Evolutionary conservation across 2,113 vertebrate genomes (phyloP), one percentile per base, ranked within the genome.

Genomic region (Peromyscus leucopus): DNA sequence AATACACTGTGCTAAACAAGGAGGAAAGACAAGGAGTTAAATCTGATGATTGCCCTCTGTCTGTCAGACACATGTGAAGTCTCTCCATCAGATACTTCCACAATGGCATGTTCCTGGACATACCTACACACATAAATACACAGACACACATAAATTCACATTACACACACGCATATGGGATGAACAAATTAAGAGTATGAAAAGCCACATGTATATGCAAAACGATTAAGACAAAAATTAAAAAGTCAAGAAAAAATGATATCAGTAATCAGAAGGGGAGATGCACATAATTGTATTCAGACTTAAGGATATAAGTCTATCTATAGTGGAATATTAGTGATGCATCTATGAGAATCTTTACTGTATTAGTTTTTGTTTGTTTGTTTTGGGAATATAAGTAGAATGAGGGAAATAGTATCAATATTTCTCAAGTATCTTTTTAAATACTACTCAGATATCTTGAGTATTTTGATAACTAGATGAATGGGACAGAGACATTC

Each of bases 401-500:
- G 4, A n/a, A 57, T 22, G 12, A 26, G 76, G 2, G 3, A 92
- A 83, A 65, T 0, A 61, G 57, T 33, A 59, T 63, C 22, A 57
- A n/a, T 61, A 65, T 61, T 95, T 92, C 78, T 16, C 0, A 33
- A 84, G 24, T 80, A 39, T 0, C 91, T 94, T 59, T 55, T 94
- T 48, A n/a, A 82, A 9, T 93, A 85, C 0, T 48, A 57, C 12
- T 92, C 22, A 80, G 72, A 93, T 95, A 89, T 42, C 46, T 10
- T 89, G 71, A 90, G 89, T 84, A 10, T 9, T 26, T 42, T 88
- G 57, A 59, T 96, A 98, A 98, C 97, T 97, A 98, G 97, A 95
- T 98, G 98, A 96, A 93, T 92, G 46, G 98, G 48, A 72, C 71
- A 94, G 95, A 96, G 93, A 97, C 21, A 85, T 97, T 98, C 97